Base-by-base conservation (phyloP, 2,113 vertebrate species). In the Caloenas nicobarica region DNA sequence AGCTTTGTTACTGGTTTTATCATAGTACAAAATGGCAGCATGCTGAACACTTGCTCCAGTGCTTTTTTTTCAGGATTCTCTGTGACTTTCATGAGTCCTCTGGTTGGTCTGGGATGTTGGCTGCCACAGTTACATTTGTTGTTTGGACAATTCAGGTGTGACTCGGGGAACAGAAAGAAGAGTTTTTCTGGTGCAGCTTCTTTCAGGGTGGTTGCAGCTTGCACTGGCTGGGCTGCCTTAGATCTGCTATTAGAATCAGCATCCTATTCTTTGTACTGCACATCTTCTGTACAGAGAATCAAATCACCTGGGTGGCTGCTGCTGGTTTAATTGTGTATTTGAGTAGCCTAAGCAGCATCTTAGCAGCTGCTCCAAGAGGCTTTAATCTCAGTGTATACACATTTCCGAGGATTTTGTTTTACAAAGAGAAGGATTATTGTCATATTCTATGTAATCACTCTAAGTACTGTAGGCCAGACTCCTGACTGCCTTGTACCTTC, bases 401-500 rank as follows among this genome's bases (percentile, higher is more conserved):
- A 26, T 78, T 95, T 90, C 40, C 60, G 36, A 86, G 92, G 95
- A 96, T 93, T 96, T 93, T 94, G 86, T 95, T 90, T 93, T 93
- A 95, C 95, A 97, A 93, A 96, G 86, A 86, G 42, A 44, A 65
- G 88, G 95, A 96, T 97, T 95, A 96, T 94, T 92, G 90, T 81
- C 80, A 46, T 91, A 50, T 78, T 86, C n/a, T 15, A 74, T 71
- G 80, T 95, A 94, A 96, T 94, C 83, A 68, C 92, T 88, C 38
- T 86, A 74, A 96, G 86, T 93, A 71, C 60, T 64, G 11, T 7
- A 38, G 92, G 77, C 69, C 76, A 83, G 56, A 86, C 78, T 95
- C 90, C 80, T 86, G 56, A 17, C 78, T 91, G 48, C 16, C 56
- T 94, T 88, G 53, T 83, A 23, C 51, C 72, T 91, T 83, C 56